A percentile compares a stretch with the other conserved stretches of the same genome.
Evolutionary conservation across 2,113 vertebrate species (phyloP).

Genomic region (Charadrius vociferus): DNA sequence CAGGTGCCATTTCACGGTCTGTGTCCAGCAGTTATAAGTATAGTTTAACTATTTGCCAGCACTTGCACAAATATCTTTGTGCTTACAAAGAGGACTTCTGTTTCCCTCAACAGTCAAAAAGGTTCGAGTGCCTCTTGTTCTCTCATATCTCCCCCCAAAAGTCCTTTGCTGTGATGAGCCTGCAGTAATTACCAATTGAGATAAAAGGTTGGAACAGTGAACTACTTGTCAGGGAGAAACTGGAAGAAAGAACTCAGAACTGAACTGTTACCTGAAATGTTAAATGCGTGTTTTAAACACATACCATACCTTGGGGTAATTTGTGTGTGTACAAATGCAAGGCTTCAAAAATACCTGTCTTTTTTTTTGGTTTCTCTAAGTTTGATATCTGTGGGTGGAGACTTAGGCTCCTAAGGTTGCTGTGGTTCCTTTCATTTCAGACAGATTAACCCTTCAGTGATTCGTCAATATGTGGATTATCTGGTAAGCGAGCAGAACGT

Average conservation of each 20-base stretch:
- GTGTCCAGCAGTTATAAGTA: neutral
- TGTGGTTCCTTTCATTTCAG: conserved; percentile 71
- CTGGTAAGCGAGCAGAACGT: conserved; percentile 84
- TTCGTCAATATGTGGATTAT: conserved; percentile 88
- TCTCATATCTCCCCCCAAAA: neutral
- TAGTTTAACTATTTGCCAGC: conserved; percentile 12
- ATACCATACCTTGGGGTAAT: neutral
- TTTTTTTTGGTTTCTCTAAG: neutral
- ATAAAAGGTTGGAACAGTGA: neutral
- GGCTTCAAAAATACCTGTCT: neutral
- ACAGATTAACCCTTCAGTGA: conserved; percentile 84
- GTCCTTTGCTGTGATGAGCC: neutral
- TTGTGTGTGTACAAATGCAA: neutral
- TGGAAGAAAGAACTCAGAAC: neutral
- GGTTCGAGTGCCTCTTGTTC: neutral
- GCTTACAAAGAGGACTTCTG: neutral
- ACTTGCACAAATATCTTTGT: neutral
- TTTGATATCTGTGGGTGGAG: neutral
- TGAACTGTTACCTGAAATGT: neutral
- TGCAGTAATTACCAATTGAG: neutral
- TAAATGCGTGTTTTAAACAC: neutral
- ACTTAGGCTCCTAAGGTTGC: neutral
- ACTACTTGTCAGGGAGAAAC: neutral
- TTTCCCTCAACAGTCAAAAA: neutral
- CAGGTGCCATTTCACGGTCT: neutral